Evolutionary conservation across 2,888 invertebrate species (phyloP), one percentile per base, ranked within the genome.

Genomic region (Yponomeuta evonymella): DNA sequence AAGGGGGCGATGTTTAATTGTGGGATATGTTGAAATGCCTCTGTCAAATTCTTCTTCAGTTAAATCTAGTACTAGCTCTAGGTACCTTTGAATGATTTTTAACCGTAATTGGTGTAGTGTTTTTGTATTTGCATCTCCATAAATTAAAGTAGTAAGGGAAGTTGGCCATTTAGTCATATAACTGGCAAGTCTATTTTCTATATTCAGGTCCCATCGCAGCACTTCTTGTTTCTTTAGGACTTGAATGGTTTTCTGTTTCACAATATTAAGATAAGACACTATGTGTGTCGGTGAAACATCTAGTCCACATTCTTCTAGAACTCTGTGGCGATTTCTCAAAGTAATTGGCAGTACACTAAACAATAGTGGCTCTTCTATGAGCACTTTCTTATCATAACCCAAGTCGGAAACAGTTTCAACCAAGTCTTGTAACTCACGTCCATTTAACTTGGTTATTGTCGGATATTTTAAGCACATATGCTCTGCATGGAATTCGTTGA

Each of bases 91-190:
- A 30, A 92, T 84, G 71, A 92, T 88, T 83, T 87, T 89, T 30
- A 92, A 76, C 1, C 92, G 80, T 68, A 91, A 76, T 29, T 75
- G 72, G 74, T 83, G 83, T 43, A 92, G 76, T 68, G 87, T 85
- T 63, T 78, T 75, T 29, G 83, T 72, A 74, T 87, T 79, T 0
- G 85, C 73, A 79, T 91, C 85, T 75, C 83, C 86, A 76, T 81
- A 77, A 68, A 91, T 82, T 67, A 85, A 78, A 48, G 87, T 87
- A 48, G 92, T 91, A 0, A 92, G 80, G 48, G 92, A 92, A 72
- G 92, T 89, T 6, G 92, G 92, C 92, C 92, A 93, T 72, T 88
- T 86, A 4, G 89, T 88, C 87, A 93, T 85, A 72, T 75, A 87
- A 73, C 85, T 81, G 43, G 91, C 90, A 43, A 93, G 78, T 75